Conservation (phyloP, 2,797 vertebrate species). For the Thaleichthys pacificus region DNA sequence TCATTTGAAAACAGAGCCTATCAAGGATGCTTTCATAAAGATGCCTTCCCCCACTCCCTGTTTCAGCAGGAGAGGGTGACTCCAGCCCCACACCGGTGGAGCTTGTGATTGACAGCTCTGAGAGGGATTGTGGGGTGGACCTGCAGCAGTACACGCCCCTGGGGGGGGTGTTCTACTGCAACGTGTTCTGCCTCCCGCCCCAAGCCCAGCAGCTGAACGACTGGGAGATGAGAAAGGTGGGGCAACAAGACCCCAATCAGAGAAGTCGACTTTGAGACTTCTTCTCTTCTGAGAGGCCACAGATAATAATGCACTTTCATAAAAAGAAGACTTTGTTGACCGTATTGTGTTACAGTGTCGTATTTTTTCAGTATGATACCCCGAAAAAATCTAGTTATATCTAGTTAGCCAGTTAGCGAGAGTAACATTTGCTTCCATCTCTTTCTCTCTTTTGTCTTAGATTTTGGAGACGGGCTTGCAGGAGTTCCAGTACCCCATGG, state of each 20-base stretch:
- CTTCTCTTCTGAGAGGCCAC: no score
- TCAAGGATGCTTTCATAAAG: no score
- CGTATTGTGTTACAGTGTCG: no score
- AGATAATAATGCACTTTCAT: no score
- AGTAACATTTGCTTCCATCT: background rate
- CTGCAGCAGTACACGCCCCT: constrained; percentile 75
- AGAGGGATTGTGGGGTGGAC: constrained; percentile 68
- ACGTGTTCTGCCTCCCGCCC: constrained; percentile 79
- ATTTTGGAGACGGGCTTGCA: constrained; percentile 73
- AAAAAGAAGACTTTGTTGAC: no score
- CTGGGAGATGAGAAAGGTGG: constrained; percentile 86
- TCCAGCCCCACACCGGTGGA: background rate
- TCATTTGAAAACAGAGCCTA: no score
- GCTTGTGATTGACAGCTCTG: background rate
- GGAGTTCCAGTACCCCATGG: constrained; percentile 67
- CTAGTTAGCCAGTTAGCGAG: background rate
- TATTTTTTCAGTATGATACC: no score
- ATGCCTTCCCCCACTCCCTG: constrained; percentile 1
- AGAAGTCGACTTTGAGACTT: no score
- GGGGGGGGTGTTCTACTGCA: constrained; percentile 85
- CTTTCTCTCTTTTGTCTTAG: constrained; percentile 61
- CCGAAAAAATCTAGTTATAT: no score
- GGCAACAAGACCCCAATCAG: no score
- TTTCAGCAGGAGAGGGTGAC: constrained; percentile 38
- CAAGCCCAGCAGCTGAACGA: constrained; percentile 69